These are phyloP conservation scores for Hololepta plana DNA, from an alignment of 2,888 invertebrate species.

Conservation along the genomic window DNA sequence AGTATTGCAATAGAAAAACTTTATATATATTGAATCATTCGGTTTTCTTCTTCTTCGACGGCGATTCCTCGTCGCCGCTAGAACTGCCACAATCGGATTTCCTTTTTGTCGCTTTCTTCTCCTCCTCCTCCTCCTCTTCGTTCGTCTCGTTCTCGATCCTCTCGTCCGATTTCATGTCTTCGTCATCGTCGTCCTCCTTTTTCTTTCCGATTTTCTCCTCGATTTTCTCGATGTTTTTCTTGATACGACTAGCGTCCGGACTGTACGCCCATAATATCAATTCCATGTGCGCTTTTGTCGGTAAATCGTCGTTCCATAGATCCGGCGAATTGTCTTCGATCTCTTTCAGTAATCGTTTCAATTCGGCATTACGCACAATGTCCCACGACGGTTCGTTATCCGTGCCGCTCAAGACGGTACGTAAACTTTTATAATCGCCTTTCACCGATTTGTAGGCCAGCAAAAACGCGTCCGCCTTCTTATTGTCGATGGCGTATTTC, in stretches of 20 bases:
- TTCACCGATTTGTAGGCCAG: constrained; percentile 42
- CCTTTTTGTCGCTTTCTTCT: constrained; percentile 14
- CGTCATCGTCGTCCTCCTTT: constrained; percentile 14
- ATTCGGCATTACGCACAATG: constrained; percentile 45
- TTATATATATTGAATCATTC: too few species aligned
- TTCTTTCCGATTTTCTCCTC: constrained; percentile 26
- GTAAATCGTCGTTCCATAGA: constrained; percentile 46
- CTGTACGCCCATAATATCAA: constrained; percentile 62
- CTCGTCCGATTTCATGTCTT: constrained; percentile 11
- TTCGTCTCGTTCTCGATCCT: constrained; percentile 10
- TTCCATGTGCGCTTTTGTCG: constrained; percentile 46
- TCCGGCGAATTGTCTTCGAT: constrained; percentile 41
- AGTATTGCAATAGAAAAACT: too few species aligned
- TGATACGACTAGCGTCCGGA: constrained; percentile 48
- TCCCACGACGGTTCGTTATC: constrained; percentile 51
- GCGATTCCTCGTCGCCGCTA: constrained; percentile 17
- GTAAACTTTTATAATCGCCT: constrained; percentile 56
- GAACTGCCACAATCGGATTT: constrained; percentile 15
- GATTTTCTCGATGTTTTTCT: constrained; percentile 32
- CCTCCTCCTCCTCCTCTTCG: constrained; percentile 9
- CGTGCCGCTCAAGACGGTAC: constrained; percentile 38
- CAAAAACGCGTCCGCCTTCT: constrained; percentile 36
- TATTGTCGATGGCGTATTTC: constrained; percentile 27
- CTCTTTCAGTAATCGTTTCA: constrained; percentile 36
- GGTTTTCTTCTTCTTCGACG: constrained; percentile 18